Percentiles rank a stretch among this genome's conserved stretches.
Conservation (phyloP, 2,797 vertebrate genomes). For the Argyrosomus regius region DNA sequence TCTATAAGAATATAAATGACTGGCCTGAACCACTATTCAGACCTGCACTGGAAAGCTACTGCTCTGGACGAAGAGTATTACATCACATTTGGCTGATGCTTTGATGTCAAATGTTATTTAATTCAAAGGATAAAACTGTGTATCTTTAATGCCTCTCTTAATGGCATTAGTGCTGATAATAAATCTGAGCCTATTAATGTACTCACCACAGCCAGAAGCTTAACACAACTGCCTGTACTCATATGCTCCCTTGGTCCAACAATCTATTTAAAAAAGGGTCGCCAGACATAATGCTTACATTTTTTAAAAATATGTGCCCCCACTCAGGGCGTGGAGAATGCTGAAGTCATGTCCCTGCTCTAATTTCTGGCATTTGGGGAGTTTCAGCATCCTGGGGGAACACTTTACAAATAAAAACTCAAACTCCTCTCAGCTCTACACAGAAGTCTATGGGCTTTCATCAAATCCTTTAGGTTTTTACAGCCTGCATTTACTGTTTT, state of each 20-base stretch:
- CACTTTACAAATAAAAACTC: no score
- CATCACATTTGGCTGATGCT: not conserved
- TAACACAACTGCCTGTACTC: not conserved
- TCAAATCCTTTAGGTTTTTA: no score
- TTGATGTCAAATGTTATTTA: not conserved
- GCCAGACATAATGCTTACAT: not conserved
- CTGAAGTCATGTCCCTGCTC: not conserved
- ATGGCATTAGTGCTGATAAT: not conserved
- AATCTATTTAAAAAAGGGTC: not conserved
- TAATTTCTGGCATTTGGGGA: not conserved
- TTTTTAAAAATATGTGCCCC: not conserved
- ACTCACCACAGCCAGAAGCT: not conserved
- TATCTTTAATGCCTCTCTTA: not conserved
- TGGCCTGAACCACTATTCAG: not conserved
- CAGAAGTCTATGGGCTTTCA: no score
- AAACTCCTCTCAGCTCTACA: not conserved
- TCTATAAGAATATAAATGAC: not conserved
- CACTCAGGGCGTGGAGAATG: not conserved
- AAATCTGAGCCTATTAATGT: not conserved
- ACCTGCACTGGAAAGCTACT: not conserved
- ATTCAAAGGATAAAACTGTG: no score
- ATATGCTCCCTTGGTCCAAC: not conserved
- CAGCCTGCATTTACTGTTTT: no score
- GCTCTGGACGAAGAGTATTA: not conserved
- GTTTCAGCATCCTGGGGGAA: no score